Percentiles rank a stretch among this genome's conserved stretches.
These are phyloP conservation scores for Campoletis sonorensis DNA, from an alignment of 1,140 invertebrate species.

Conservation along the genomic window DNA sequence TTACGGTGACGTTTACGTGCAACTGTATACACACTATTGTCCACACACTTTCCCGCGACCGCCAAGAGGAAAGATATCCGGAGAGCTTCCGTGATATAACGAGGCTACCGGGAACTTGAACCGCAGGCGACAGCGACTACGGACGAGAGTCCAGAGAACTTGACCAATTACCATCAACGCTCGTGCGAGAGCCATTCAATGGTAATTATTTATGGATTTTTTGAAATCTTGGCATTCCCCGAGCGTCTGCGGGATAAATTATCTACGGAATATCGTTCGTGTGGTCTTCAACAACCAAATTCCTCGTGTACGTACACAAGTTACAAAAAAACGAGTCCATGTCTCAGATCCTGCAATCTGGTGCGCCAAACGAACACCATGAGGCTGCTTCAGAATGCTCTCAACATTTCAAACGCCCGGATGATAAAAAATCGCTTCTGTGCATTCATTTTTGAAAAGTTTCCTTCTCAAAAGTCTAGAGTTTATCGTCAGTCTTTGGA, in stretches of 20 bases:
- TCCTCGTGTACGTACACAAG: too few species aligned
- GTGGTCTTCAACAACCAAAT: constrained; percentile 14
- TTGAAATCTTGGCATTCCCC: constrained; percentile 4
- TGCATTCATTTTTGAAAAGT: too few species aligned
- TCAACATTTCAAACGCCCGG: too few species aligned
- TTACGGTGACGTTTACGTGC: not conserved
- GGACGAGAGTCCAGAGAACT: not conserved
- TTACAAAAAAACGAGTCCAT: too few species aligned
- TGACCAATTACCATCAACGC: constrained; percentile 33
- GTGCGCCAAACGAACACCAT: too few species aligned
- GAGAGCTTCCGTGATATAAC: constrained; percentile 33
- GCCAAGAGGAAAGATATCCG: constrained; percentile 10
- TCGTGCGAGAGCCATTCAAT: not conserved
- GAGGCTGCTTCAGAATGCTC: too few species aligned
- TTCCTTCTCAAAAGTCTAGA: too few species aligned
- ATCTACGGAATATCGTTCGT: not conserved
- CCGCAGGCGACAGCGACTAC: constrained; percentile 8
- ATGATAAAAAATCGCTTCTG: too few species aligned
- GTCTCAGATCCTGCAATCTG: too few species aligned
- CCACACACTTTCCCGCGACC: constrained; percentile 1
- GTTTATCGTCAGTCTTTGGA: too few species aligned
- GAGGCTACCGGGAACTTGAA: constrained; percentile 34
- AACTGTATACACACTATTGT: not conserved
- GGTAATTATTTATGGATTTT: constrained; percentile 36
- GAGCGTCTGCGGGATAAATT: not conserved